A percentile compares a stretch with the other conserved stretches of the same genome.
phyloP scores from a whole-genome alignment of 2,888 invertebrate species.

The Melanostoma scalare region DNA sequence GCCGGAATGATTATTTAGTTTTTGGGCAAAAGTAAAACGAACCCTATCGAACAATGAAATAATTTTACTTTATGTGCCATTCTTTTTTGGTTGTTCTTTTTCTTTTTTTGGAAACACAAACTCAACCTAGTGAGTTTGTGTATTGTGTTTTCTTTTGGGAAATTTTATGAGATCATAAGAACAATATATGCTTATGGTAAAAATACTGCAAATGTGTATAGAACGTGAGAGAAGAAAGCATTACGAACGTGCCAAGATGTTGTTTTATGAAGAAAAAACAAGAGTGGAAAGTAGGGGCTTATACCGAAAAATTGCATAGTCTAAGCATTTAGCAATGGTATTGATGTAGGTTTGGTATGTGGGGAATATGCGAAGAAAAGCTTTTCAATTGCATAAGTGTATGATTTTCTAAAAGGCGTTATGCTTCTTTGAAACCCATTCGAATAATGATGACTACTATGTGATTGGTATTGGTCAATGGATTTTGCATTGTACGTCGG shows the following conservation, averaged over 20 bases:
- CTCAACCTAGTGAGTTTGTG: neutral
- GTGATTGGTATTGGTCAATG: too few relatives aligned
- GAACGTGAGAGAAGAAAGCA: constrained; percentile 23
- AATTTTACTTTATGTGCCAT: constrained; percentile 33
- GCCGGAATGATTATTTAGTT: constrained; percentile 26
- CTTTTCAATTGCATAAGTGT: too few relatives aligned
- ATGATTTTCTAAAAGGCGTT: too few relatives aligned
- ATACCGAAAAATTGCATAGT: too few relatives aligned
- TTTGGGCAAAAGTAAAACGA: neutral
- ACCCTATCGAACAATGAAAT: constrained; percentile 26
- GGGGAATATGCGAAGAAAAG: too few relatives aligned
- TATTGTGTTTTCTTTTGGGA: neutral
- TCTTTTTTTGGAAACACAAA: neutral
- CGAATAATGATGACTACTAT: too few relatives aligned
- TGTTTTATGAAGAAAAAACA: neutral
- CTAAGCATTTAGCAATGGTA: too few relatives aligned
- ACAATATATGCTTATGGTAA: neutral
- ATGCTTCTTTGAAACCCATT: too few relatives aligned
- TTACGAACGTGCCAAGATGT: constrained; percentile 15
- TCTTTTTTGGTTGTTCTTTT: neutral
- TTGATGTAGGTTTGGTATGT: too few relatives aligned
- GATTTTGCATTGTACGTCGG: too few relatives aligned
- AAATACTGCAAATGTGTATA: constrained; percentile 23
- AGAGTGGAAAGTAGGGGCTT: too few relatives aligned
- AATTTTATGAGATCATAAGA: constrained; percentile 55